Base-by-base conservation (phyloP, 2,888 invertebrate genomes). In the Idaea biselata region DNA sequence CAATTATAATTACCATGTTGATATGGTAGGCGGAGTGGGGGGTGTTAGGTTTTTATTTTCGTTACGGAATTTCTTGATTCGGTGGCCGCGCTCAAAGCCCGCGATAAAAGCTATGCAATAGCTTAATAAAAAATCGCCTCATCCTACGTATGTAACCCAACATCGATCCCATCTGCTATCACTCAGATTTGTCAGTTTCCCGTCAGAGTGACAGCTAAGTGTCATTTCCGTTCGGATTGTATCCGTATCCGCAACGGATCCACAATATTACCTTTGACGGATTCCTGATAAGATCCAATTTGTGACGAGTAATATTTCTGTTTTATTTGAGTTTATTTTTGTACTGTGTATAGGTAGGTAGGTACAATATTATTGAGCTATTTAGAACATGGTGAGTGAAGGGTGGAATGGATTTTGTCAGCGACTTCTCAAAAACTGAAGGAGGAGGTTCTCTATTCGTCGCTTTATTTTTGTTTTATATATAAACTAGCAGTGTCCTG, bases 111-210 rank as follows among this genome's bases (percentile, higher is more conserved):
- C n/a, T n/a, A n/a, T n/a, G n/a, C n/a, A n/a, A n/a, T n/a, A n/a
- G n/a, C n/a, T n/a, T n/a, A n/a, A n/a, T n/a, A n/a, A 25, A 25
- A 25, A 25, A 3, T 25, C 5, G 25, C 25, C 1, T 25, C 25
- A 5, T 25, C 25, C 25, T 25, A 5, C 25, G 25, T 25, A 25
- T 3, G 25, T 8, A 8, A 44, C 44, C 3, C 11, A 44, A 44
- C 2, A 44, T 14, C 33, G 2, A 44, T 11, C 11, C 44, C 44
- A 5, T 14, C 7, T 44, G 14, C 44, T 14, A 44, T 44, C 44
- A 44, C 44, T 44, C 44, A 44, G 44, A 44, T 44, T 14, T 71
- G 75, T 76, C 74, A 76, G 78, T 74, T 54, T 59, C 53, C 25
- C 55, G 59, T 62, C 60, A 60, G 11, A 62, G 18, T 65, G 65